Percentiles rank a stretch among this genome's conserved stretches.
These are phyloP conservation scores for Corydoras sp. DNA, from an alignment of 2,113 vertebrate genomes.

Conservation along the genomic window DNA sequence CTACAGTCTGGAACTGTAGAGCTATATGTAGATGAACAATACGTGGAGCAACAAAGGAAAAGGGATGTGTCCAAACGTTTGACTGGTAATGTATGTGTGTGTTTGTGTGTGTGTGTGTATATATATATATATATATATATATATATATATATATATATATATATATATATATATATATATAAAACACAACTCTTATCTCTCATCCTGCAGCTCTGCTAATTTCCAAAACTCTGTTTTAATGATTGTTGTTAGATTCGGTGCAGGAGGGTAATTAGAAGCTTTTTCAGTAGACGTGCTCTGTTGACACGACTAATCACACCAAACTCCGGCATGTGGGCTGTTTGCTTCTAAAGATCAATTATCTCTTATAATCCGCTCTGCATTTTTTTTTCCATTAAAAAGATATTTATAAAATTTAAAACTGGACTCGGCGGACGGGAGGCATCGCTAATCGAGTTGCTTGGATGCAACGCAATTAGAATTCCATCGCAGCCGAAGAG, in stretches of 20 bases:
- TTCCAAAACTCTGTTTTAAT: conserved; percentile 30
- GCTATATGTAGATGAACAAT: too few species aligned
- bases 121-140: not conserved
- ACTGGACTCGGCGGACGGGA: conserved; percentile 48
- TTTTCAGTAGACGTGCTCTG: conserved; percentile 42
- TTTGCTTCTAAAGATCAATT: conserved; percentile 61
- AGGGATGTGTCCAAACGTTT: too few species aligned
- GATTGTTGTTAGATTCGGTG: conserved; percentile 46
- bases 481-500: conserved; percentile 53
- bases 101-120: too few species aligned
- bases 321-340: conserved; percentile 51
- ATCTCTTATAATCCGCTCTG: conserved; percentile 60
- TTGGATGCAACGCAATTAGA: conserved; percentile 20
- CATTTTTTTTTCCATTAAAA: conserved; percentile 2
- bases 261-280: conserved; percentile 61
- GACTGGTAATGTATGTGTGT: too few species aligned
- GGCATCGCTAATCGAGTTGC: conserved; percentile 1
- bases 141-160: not conserved
- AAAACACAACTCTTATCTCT: conserved; percentile 26
- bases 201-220: conserved; percentile 2
- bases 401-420: conserved; percentile 55
- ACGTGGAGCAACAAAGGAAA: too few species aligned
- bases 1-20: too few species aligned
- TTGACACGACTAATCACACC: conserved; percentile 48
- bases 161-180: too few species aligned